Percentiles rank a stretch among this genome's conserved stretches.
phyloP scores from a whole-genome alignment of 2,888 invertebrate genomes.

The Trimorus sp. region DNA sequence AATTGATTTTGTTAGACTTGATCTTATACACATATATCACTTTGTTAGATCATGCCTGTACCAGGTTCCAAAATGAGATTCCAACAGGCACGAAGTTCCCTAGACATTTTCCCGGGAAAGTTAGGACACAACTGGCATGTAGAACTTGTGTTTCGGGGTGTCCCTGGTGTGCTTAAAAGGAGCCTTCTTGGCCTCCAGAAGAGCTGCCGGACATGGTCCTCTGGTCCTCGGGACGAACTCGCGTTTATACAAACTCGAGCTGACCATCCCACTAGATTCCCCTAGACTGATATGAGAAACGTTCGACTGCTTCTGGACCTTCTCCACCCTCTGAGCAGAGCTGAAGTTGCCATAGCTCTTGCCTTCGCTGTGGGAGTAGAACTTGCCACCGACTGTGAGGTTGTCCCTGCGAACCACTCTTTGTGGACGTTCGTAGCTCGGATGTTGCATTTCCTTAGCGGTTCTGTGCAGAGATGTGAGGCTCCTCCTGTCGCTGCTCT shows the following conservation, averaged over 20 bases:
- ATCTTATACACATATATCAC: no score
- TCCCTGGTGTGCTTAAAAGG: constrained; percentile 93
- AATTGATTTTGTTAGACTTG: no score
- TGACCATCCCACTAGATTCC: constrained; percentile 83
- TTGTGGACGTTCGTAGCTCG: constrained; percentile 85
- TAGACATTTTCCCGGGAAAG: neutral
- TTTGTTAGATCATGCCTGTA: no score
- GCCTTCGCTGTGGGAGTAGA: constrained; percentile 88
- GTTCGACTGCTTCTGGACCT: constrained; percentile 86
- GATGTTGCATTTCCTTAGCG: constrained; percentile 83
- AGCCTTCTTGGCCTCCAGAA: constrained; percentile 88
- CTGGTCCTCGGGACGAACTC: constrained; percentile 88
- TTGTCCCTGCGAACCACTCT: constrained; percentile 86
- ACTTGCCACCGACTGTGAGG: constrained; percentile 87
- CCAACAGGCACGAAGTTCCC: constrained; percentile 10
- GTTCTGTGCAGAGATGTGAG: constrained; percentile 91
- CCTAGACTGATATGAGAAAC: constrained; percentile 90
- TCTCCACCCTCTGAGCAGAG: constrained; percentile 84
- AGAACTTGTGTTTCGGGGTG: constrained; percentile 92
- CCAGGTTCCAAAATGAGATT: no score
- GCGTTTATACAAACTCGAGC: constrained; percentile 87
- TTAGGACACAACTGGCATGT: constrained; percentile 85
- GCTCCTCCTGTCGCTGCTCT: constrained; percentile 88
- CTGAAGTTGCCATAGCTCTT: constrained; percentile 87
- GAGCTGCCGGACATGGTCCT: constrained; percentile 91